These are phyloP conservation scores for Aplochiton taeniatus DNA, from an alignment of 2,797 vertebrate genomes.

Conservation along the genomic window DNA sequence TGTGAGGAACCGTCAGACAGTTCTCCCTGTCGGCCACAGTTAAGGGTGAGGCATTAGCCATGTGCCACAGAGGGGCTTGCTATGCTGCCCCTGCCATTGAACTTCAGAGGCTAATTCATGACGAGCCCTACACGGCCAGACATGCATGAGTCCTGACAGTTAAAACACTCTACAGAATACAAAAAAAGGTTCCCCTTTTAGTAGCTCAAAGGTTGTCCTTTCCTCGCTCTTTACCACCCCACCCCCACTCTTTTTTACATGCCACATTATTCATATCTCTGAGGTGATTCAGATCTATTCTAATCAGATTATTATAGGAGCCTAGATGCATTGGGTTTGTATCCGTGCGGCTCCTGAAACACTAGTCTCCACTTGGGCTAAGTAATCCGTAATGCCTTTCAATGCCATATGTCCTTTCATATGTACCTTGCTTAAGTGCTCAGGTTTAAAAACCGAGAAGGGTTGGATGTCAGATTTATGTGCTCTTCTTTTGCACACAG, in stretches of 20 bases:
- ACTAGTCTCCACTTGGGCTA: background rate
- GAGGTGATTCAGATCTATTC: background rate
- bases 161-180: slow-evolving; percentile 53
- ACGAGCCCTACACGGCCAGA: slow-evolving; percentile 67
- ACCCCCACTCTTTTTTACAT: slow-evolving; percentile 18
- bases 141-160: slow-evolving; percentile 64
- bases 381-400: background rate
- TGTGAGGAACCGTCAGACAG: slow-evolving; percentile 14
- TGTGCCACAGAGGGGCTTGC: slow-evolving; percentile 65
- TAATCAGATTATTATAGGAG: slow-evolving; percentile 15
- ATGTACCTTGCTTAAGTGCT: background rate
- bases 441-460: slow-evolving; percentile 14
- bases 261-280: slow-evolving; percentile 14
- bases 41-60: slow-evolving; percentile 55
- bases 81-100: slow-evolving; percentile 60
- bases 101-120: slow-evolving; percentile 66
- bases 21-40: slow-evolving; percentile 62
- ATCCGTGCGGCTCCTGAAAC: background rate
- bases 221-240: no score
- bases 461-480: slow-evolving; percentile 26
- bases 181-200: slow-evolving; percentile 33
- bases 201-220: slow-evolving; percentile 21
- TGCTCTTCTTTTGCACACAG: slow-evolving; percentile 10
- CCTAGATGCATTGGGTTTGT: background rate
- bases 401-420: background rate